Evolutionary conservation across 2,797 vertebrate species (phyloP), one percentile per base, ranked within the genome.

Genomic region (Lophius americanus): DNA sequence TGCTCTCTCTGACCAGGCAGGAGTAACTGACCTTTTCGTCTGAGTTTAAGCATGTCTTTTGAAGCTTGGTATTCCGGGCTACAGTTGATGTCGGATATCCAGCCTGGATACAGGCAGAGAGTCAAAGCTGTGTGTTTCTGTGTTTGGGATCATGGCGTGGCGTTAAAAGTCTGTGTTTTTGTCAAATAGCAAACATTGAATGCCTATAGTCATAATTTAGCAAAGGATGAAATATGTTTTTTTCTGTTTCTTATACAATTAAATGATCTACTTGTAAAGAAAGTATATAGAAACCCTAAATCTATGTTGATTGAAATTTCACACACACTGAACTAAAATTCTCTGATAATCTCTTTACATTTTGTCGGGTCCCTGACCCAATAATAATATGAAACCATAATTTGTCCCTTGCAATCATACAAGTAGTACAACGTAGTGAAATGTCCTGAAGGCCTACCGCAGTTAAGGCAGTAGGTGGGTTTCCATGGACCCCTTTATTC

Each of bases 21-120:
- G 14, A 74, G 65, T 9, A 55, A 64, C 66, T 23, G 12, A 41
- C 23, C 42, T 71, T 86, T 87, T 88, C 55, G 77, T 86, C 58
- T 67, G 14, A 2, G 14, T 49, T 75, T 65, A 43, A 13, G 42
- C 58, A 14, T 52, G 54, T 33, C 64, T 87, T 23, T 75, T 79
- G 61, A 77, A 61, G 70, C 63, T 61, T 1, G 38, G 1, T 23
- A 48, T 51, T 49, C 13, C 59, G 42, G 33, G 50, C 8, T 50
- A 13, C 36, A 36, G 23, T 51, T 60, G 51, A 59, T 65, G 33
- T 10, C 50, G 39, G 55, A 7, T 41, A 52, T 64, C 8, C 47
- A 53, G 43, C 36, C 41, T 41, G 7, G 37, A 55, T 23, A 23
- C 44, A 9, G 32, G n/a, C 9, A 66, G 44, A 58, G 56, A 44